Evolutionary conservation across 2,113 vertebrate genomes (phyloP).

Genomic region (Bos javanicus): DNA sequence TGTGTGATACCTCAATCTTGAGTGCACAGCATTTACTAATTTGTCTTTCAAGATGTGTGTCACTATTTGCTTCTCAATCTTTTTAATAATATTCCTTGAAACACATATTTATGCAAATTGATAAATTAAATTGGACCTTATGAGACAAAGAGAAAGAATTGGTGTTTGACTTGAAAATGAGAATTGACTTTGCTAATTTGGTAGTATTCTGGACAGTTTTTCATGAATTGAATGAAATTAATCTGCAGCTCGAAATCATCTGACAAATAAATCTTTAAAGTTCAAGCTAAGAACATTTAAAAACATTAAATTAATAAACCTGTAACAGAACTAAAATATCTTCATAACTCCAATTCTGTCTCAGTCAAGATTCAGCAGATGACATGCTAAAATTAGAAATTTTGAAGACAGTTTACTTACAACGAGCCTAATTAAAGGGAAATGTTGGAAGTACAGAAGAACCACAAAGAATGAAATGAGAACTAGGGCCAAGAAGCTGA

Average conservation of each 20-base stretch:
- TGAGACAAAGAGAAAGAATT: not conserved
- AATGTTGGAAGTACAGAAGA: not conserved
- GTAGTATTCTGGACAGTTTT: not conserved
- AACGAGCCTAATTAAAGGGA: not conserved
- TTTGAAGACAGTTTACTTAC: not conserved
- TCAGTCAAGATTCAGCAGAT: not conserved
- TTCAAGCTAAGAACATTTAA: not conserved
- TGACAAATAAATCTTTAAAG: not conserved
- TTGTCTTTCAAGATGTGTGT: not conserved
- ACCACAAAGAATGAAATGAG: not conserved
- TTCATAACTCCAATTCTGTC: not conserved
- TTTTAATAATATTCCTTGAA: slow-evolving; percentile 5
- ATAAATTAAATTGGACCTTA: not conserved
- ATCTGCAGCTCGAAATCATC: not conserved
- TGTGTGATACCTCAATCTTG: not conserved
- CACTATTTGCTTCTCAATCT: not conserved
- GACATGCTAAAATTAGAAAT: not conserved
- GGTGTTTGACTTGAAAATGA: not conserved
- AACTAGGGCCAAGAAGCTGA: not conserved
- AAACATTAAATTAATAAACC: not conserved
- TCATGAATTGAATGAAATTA: not conserved
- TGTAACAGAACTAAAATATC: not conserved
- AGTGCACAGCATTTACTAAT: not conserved
- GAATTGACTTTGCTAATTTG: not conserved
- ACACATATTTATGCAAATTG: not conserved